These are phyloP conservation scores for Monopterus albus DNA, from an alignment of 2,113 vertebrate genomes.

Conservation along the genomic window DNA sequence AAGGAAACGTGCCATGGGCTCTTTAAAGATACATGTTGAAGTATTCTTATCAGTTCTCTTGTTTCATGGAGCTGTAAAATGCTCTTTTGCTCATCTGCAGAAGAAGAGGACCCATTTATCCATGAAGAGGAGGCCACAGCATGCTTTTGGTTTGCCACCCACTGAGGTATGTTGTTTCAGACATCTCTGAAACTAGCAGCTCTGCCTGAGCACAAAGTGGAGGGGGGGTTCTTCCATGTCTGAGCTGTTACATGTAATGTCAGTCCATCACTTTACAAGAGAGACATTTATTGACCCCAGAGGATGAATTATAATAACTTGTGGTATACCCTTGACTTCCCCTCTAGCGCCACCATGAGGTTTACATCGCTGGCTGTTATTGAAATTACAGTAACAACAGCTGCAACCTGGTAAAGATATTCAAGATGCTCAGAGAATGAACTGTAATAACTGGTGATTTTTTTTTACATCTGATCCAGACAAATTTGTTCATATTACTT, in stretches of 20 bases:
- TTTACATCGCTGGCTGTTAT: neutral
- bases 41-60: slow-evolving; percentile 31
- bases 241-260: neutral
- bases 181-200: slow-evolving; percentile 32
- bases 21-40: slow-evolving; percentile 15
- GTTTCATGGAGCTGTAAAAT: slow-evolving; percentile 56
- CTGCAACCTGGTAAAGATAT: neutral
- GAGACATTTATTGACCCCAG: neutral
- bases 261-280: neutral
- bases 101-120: slow-evolving; percentile 54
- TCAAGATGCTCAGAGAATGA: neutral
- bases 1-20: too few relatives aligned
- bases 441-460: too few relatives aligned
- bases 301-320: neutral
- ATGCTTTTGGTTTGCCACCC: slow-evolving; percentile 47
- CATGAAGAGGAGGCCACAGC: slow-evolving; percentile 38
- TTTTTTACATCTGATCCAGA: too few relatives aligned
- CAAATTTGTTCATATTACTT: too few relatives aligned
- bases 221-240: neutral
- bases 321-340: neutral
- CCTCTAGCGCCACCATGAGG: neutral
- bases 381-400: too few relatives aligned
- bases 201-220: slow-evolving; percentile 13
- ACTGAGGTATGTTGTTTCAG: slow-evolving; percentile 30
- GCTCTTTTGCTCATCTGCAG: slow-evolving; percentile 16